Conservation (phyloP, 2,113 vertebrate species). For the Chionomys nivalis region DNA sequence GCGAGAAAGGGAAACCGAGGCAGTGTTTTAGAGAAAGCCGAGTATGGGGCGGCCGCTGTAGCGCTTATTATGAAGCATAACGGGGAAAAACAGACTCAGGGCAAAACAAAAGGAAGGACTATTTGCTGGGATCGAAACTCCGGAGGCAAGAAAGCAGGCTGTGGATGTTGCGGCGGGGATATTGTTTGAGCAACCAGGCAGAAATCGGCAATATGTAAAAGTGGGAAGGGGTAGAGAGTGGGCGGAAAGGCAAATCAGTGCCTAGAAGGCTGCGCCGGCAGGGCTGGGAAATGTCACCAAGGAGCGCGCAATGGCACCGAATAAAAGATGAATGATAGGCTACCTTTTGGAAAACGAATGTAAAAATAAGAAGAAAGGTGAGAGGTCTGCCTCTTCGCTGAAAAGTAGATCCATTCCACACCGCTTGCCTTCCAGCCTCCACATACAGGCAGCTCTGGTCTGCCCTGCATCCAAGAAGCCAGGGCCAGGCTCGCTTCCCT, state of each 20-base stretch:
- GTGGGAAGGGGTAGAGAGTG: conserved; percentile 15
- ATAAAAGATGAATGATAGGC: conserved; percentile 62
- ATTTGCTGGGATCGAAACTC: conserved; percentile 16
- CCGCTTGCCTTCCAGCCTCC: conserved; percentile 52
- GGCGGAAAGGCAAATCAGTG: conserved; percentile 42
- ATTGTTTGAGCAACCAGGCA: conserved; percentile 61
- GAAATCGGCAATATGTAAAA: conserved; percentile 54
- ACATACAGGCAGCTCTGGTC: background rate
- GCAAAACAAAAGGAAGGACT: conserved; percentile 65
- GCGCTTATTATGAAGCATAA: background rate
- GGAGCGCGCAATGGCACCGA: conserved; percentile 46
- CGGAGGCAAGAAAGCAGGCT: background rate
- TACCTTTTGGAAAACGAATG: conserved; percentile 54
- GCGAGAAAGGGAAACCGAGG: conserved; percentile 56
- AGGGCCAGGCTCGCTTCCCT: conserved; percentile 68
- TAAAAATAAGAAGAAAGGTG: conserved; percentile 57
- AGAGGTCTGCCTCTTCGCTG: conserved; percentile 3
- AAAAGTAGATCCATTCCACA: too few species aligned
- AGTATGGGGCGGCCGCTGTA: background rate
- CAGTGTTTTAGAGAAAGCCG: background rate
- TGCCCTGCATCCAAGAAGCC: conserved; percentile 68
- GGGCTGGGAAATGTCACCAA: conserved; percentile 57
- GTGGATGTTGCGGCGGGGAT: conserved; percentile 53
- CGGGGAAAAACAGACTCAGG: background rate
- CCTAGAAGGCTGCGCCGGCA: background rate